phyloP scores from a whole-genome alignment of 2,888 invertebrate genomes.

The Coelogynopora nodosa region DNA sequence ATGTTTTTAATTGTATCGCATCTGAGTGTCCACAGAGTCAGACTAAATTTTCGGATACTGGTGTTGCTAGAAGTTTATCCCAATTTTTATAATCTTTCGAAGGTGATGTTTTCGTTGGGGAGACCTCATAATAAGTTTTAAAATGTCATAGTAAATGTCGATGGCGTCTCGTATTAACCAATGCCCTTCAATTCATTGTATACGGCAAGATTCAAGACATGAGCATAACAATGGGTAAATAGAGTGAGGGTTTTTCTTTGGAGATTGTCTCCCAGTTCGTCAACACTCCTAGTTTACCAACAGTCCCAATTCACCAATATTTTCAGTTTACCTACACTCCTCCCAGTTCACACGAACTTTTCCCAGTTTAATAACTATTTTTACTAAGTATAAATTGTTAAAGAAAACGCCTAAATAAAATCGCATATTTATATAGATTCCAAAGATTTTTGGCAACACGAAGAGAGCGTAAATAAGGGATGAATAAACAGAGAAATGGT shows the following conservation, averaged over 20 bases:
- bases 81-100: neutral
- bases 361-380: too few relatives aligned
- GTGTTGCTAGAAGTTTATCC: neutral
- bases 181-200: neutral
- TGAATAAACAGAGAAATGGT: too few relatives aligned
- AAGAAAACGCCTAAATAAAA: too few relatives aligned
- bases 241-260: neutral
- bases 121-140: neutral
- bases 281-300: too few relatives aligned
- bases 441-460: too few relatives aligned
- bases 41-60: neutral
- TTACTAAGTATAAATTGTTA: too few relatives aligned
- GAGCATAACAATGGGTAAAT: neutral
- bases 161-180: neutral
- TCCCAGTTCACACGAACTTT: too few relatives aligned
- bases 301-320: too few relatives aligned
- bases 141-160: neutral
- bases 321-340: too few relatives aligned
- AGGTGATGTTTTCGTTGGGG: neutral
- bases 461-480: too few relatives aligned
- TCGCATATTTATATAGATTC: too few relatives aligned
- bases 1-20: neutral
- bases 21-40: neutral
- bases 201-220: neutral
- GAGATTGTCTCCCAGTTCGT: neutral